Evolutionary conservation across 2,888 invertebrate genomes (phyloP), one percentile per base, ranked within the genome.

Genomic region (Beris morrisii): DNA sequence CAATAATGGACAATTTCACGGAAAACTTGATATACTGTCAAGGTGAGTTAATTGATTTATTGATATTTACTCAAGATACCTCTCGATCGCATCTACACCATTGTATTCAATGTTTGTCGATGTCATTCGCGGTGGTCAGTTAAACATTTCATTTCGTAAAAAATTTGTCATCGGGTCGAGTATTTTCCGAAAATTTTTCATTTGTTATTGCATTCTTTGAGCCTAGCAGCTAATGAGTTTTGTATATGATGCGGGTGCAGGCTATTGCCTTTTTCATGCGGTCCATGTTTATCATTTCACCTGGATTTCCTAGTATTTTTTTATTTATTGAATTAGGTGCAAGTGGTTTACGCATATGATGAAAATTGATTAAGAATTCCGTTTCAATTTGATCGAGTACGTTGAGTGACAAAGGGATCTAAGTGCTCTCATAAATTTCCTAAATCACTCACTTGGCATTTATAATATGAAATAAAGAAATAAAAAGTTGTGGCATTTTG

Each of bases 41-140:
- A 71, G 71, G 65, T 64, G 70, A 72, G 72, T 70, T 77, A 77
- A 77, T 78, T 78, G 78, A 78, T 77, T 78, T 77, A 77, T 77
- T 77, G 77, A 77, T 78, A 78, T 77, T 77, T 78, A 77, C 77
- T 11, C 46, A 32, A 55, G 56, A 48, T 38, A 15, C 45, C 55
- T 56, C 55, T 56, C 13, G 32, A 52, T 54, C 64, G 46, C 28
- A 53, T 44, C 45, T 45, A 38, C 38, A 44, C 54, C 53, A 45
- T 64, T 54, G 45, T 54, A 54, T 45, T 2, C n/a, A 43, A n/a
- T 54, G 15, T 64, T 64, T 61, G 61, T 54, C 45, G 45, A 54
- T 64, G 6, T 64, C n/a, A 64, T 64, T 64, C 54, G 53, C 54
- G 53, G 43, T 15, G 7, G 4, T n/a, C 54, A 13, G 64, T 53